Evolutionary conservation across 2,113 vertebrate species (phyloP), one percentile per base, ranked within the genome.

Genomic region (Apistogramma diplotaenia): DNA sequence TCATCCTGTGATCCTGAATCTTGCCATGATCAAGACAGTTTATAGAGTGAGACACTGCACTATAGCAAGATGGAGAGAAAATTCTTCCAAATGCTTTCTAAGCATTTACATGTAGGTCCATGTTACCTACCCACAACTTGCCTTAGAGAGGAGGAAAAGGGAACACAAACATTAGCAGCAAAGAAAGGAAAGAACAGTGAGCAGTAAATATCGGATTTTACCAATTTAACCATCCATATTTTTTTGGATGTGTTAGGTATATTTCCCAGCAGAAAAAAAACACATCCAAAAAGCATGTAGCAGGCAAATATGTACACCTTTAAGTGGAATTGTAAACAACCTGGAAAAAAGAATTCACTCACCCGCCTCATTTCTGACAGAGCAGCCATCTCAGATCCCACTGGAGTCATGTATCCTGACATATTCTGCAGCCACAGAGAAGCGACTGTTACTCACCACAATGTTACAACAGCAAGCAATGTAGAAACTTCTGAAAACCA

Each of bases 361-460:
- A 98, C 97, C 93, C 97, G 95, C 54, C 97, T 96, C 96, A 97
- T 96, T 90, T 98, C 97, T 76, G 95, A 94, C 84, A 97, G 91
- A 27, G 96, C 95, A 19, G 95, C 94, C 93, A 98, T 96, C 87
- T 98, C 97, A 81, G 95, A 93, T 91, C 96, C 96, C 93, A 96
- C 95, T 49, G 97, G 93, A 79, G 96, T 96, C 95, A 97, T 96
- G 91, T 96, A 98, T 87, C 97, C 97, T 65, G 97, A 96, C 10
- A 97, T 90, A 82, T 93, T 96, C 97, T 98, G 94, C 85, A 78
- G 87, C 89, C 81, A 86, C 0, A 90, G 11, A 78, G 9, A 82
- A 54, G 75, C 16, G 31, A 33, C 31, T 33, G 31, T 33, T 33
- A 33, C 2, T 33, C 31, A 33, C 7, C 31, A 33, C 7, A 6